A percentile compares a stretch with the other conserved stretches of the same genome.
Conservation (phyloP, 2,113 vertebrate species). For the Peromyscus californicus region DNA sequence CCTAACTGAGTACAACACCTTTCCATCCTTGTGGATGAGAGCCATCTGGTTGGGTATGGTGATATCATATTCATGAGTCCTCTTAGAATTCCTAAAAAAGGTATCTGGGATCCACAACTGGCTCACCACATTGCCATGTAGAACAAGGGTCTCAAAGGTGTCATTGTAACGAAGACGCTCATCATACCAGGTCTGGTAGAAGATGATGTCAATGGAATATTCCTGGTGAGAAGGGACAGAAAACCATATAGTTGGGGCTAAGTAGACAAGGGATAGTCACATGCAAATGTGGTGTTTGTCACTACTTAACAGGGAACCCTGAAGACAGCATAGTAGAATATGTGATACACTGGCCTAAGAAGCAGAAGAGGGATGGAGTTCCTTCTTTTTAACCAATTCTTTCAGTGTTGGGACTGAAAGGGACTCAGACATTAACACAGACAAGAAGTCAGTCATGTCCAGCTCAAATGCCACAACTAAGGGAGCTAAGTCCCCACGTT, state of each 20-base stretch:
- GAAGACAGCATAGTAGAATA: background rate
- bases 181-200: constrained; percentile 90
- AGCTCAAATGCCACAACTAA: too few relatives aligned
- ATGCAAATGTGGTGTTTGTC: background rate
- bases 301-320: background rate
- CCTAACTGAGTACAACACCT: constrained; percentile 90
- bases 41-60: constrained; percentile 89
- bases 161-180: constrained; percentile 89
- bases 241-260: constrained; percentile 46
- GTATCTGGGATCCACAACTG: constrained; percentile 90
- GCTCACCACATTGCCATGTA: constrained; percentile 89
- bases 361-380: background rate
- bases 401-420: background rate
- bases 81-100: constrained; percentile 89
- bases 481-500: background rate
- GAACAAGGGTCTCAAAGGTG: constrained; percentile 87
- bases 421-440: background rate
- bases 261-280: constrained; percentile 11
- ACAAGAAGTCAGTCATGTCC: background rate
- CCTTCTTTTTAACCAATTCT: background rate
- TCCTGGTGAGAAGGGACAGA: constrained; percentile 83
- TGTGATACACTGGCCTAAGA: background rate
- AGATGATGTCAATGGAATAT: constrained; percentile 91
- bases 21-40: constrained; percentile 89
- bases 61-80: constrained; percentile 86